phyloP scores from a whole-genome alignment of 2,888 invertebrate genomes.

The Sesia apiformis region DNA sequence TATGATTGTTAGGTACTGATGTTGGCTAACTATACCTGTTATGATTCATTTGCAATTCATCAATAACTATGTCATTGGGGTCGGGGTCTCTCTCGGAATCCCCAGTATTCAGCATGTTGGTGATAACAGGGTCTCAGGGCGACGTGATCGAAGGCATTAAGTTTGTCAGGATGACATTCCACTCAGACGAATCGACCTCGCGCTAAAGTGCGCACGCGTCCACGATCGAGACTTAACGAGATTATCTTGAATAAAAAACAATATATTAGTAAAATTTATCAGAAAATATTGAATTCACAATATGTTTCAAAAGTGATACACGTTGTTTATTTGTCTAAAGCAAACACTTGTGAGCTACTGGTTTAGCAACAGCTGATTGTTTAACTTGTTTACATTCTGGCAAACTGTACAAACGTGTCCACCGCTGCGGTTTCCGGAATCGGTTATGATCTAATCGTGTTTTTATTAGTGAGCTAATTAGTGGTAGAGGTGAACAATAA shows the following conservation, averaged over 20 bases:
- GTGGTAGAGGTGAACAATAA: conserved; percentile 23
- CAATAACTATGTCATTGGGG: conserved; percentile 6
- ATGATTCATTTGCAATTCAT: conserved; percentile 16
- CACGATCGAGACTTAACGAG: background rate
- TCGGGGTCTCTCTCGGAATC: conserved; percentile 10
- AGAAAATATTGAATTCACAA: background rate
- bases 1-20: too few relatives aligned
- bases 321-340: background rate
- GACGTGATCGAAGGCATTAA: conserved; percentile 18
- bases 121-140: conserved; percentile 51
- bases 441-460: conserved; percentile 40
- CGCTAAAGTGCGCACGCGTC: conserved; percentile 40
- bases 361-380: conserved; percentile 26
- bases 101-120: conserved; percentile 13
- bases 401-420: conserved; percentile 24
- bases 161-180: conserved; percentile 8
- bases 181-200: conserved; percentile 35
- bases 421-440: conserved; percentile 19
- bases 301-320: background rate
- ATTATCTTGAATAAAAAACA: background rate
- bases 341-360: conserved; percentile 16
- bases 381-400: conserved; percentile 40
- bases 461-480: conserved; percentile 26
- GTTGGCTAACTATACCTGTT: too few relatives aligned
- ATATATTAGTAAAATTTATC: background rate